Evolutionary conservation across 2,113 vertebrate genomes (phyloP), one percentile per base, ranked within the genome.

Genomic region (Apeltes quadracus): DNA sequence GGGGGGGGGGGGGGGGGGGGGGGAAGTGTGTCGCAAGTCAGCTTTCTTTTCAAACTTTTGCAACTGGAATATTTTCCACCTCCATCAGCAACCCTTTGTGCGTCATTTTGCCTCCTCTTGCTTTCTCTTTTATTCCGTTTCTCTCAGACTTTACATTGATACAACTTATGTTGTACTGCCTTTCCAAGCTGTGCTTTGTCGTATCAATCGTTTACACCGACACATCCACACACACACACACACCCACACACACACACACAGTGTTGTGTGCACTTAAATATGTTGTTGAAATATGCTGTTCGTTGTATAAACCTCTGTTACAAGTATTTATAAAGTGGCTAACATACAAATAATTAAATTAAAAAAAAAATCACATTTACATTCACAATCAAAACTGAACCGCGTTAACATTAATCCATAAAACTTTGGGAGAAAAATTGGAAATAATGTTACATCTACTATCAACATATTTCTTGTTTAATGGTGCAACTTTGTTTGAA

Each of bases 151-250:
- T 61, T 20, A 14, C 61, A 79, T 86, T 70, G 75, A 83, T 84
- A 68, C 63, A 13, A 59, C 44, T 51, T 79, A 38, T 54, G n/a
- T 36, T 72, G 65, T 82, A 88, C 91, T 85, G 87, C 87, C 82
- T 82, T 88, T 88, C 83, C 68, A 50, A 61, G 76, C 76, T 62
- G 75, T 50, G 57, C 76, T 72, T 54, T 84, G 66, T 79, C 77
- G 57, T 87, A 90, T 92, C 87, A 90, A 92, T 92, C 85, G 89
- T 92, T 91, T 72, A 91, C 77, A 74, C 54, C 27, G 58, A 36
- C 56, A 75, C 71, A 29, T 2, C 2, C 29, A 29, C 29, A 29
- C 29, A 29, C 29, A 29, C 74, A 91, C 77, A 74, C 54, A 32
- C 61, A 91, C 77, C 72, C 54, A 32, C 61, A 36, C 92, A 90